These are phyloP conservation scores for Listronotus oregonensis DNA, from an alignment of 1,140 invertebrate species.

Conservation along the genomic window DNA sequence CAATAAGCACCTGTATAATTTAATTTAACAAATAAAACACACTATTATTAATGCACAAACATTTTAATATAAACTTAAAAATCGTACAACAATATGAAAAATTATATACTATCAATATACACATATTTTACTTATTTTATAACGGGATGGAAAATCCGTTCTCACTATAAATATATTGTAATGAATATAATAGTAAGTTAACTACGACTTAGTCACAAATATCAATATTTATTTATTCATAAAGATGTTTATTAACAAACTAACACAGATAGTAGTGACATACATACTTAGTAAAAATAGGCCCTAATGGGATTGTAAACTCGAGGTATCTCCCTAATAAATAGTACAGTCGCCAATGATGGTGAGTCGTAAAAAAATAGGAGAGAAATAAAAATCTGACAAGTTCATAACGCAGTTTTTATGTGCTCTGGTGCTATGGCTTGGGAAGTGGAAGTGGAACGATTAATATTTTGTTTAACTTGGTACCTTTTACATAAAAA, in stretches of 20 bases:
- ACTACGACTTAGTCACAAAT: slow-evolving; percentile 52
- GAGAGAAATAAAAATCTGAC: no score
- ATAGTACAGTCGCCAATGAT: no score
- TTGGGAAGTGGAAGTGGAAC: no score
- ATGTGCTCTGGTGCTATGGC: no score
- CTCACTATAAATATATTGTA: slow-evolving; percentile 63
- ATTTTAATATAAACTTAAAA: slow-evolving; percentile 85
- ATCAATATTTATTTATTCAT: slow-evolving; percentile 29
- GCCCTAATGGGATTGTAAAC: slow-evolving; percentile 34
- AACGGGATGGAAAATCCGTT: slow-evolving; percentile 68
- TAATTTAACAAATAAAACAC: slow-evolving; percentile 30
- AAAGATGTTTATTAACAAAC: slow-evolving; percentile 52
- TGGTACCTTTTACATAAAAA: no score
- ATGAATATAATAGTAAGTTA: slow-evolving; percentile 39
- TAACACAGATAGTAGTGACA: slow-evolving; percentile 57
- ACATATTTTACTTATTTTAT: slow-evolving; percentile 58
- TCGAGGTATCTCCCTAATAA: slow-evolving; percentile 2
- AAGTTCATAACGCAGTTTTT: no score
- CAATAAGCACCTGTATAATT: no score
- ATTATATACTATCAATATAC: slow-evolving; percentile 73
- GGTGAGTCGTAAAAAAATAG: no score
- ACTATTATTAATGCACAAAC: slow-evolving; percentile 66
- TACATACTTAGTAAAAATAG: slow-evolving; percentile 48
- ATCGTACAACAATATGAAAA: slow-evolving; percentile 81
- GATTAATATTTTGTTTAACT: no score